Conservation (phyloP, 2,113 vertebrate genomes). For the Haemorhous mexicanus region DNA sequence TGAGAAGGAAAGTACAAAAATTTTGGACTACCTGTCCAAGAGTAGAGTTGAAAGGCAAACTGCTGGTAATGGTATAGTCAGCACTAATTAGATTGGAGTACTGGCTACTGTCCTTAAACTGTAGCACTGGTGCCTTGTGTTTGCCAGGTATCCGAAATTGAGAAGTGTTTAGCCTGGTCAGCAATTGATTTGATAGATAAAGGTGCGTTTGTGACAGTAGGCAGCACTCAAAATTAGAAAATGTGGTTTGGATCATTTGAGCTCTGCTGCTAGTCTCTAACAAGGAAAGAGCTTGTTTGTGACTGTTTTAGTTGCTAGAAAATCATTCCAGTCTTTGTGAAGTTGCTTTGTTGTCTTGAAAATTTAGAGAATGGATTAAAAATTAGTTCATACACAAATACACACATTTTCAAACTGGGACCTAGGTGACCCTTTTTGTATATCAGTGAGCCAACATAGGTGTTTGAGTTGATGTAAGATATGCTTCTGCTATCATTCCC, state of each 20-base stretch:
- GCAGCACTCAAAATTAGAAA: not conserved
- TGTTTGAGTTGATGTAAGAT: not conserved
- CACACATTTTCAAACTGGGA: not conserved
- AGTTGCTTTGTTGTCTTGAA: not conserved
- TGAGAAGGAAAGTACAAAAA: not conserved
- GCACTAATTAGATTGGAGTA: not conserved
- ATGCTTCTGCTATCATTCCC: not conserved
- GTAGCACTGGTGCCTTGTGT: not conserved
- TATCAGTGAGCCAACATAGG: not conserved
- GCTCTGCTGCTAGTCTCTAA: not conserved
- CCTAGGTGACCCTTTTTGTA: not conserved
- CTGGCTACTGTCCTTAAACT: not conserved
- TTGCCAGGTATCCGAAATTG: not conserved
- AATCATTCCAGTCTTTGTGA: not conserved
- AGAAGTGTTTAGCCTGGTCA: not conserved
- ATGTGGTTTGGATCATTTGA: not conserved
- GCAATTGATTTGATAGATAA: not conserved
- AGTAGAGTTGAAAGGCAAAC: not conserved
- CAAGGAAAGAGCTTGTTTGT: not conserved
- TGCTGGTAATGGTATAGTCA: not conserved
- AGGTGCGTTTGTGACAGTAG: not conserved
- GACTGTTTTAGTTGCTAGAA: not conserved
- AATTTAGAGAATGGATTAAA: not conserved
- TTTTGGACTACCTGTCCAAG: not conserved
- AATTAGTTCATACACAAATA: not conserved